phyloP scores from a whole-genome alignment of 2,797 vertebrate genomes.

The Pantherophis vulpinus region DNA sequence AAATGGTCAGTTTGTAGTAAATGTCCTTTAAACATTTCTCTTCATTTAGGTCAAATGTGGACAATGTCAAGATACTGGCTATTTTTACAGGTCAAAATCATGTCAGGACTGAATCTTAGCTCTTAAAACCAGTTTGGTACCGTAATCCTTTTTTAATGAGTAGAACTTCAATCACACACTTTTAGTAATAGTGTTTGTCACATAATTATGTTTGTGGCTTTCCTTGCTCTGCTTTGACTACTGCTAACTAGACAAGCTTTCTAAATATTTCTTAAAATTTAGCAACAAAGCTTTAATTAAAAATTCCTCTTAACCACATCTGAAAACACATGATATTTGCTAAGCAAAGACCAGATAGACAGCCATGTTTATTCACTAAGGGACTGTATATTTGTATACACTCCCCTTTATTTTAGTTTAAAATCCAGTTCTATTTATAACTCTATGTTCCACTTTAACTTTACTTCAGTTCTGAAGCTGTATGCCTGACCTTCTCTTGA shows the following conservation, averaged over 20 bases:
- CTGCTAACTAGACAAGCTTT: background rate
- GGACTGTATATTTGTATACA: slow-evolving; percentile 34
- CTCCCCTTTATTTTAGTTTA: slow-evolving; percentile 26
- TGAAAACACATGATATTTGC: slow-evolving; percentile 57
- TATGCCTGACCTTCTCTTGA: slow-evolving; percentile 62
- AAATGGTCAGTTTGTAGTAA: background rate
- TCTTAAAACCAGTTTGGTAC: background rate
- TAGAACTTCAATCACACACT: background rate
- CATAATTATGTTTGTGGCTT: slow-evolving; percentile 16
- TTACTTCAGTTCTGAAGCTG: slow-evolving; percentile 43
- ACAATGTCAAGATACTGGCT: background rate
- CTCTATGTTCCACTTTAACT: slow-evolving; percentile 34
- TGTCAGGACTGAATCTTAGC: background rate
- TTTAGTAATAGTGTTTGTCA: background rate
- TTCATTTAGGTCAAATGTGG: background rate
- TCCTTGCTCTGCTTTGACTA: background rate
- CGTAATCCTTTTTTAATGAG: background rate
- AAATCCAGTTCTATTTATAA: slow-evolving; percentile 42
- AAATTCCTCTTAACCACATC: slow-evolving; percentile 42
- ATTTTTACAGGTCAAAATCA: background rate
- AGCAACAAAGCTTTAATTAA: slow-evolving; percentile 41
- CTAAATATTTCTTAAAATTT: slow-evolving; percentile 53
- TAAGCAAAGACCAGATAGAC: slow-evolving; percentile 43
- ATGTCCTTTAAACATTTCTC: background rate
- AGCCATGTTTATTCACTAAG: slow-evolving; percentile 44